A percentile compares a stretch with the other conserved stretches of the same genome.
phyloP scores from a whole-genome alignment of 2,113 vertebrate species.

The Seriola aureovittata region DNA sequence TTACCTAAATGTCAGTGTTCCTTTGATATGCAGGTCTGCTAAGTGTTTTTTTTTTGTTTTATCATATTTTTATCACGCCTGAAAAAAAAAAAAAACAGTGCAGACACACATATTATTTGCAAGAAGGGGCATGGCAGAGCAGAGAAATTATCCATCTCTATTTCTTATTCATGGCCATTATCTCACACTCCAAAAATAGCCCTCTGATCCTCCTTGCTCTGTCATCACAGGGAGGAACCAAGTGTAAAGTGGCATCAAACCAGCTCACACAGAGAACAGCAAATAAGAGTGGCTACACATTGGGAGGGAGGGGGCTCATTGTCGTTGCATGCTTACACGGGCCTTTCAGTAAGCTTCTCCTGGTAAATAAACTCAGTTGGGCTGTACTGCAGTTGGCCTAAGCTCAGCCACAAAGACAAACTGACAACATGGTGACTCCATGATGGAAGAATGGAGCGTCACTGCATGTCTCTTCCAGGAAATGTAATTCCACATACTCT shows the following conservation, averaged over 20 bases:
- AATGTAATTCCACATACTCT: conserved; percentile 73
- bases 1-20: conserved; percentile 4
- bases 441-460: conserved; percentile 50
- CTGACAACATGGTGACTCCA: conserved; percentile 38
- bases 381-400: conserved; percentile 14
- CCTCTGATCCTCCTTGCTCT: conserved; percentile 55
- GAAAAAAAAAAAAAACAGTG: not conserved
- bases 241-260: conserved; percentile 47
- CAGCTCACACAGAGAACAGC: conserved; percentile 45
- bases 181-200: conserved; percentile 71
- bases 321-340: conserved; percentile 16
- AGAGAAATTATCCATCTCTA: conserved; percentile 59
- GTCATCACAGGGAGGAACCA: conserved; percentile 40
- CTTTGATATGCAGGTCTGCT: not conserved
- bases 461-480: conserved; percentile 59
- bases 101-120: not conserved
- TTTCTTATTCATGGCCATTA: conserved; percentile 72
- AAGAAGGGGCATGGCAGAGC: conserved; percentile 1
- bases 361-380: conserved; percentile 33
- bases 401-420: conserved; percentile 42
- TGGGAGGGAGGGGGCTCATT: conserved; percentile 11
- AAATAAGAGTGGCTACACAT: conserved; percentile 44
- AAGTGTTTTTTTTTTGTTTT: not conserved
- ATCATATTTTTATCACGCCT: conserved; percentile 11
- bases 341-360: conserved; percentile 34